Percentiles rank a stretch among this genome's conserved stretches.
These are phyloP conservation scores for Hylyphantes graminicola DNA, from an alignment of 1,140 invertebrate genomes.

Conservation along the genomic window DNA sequence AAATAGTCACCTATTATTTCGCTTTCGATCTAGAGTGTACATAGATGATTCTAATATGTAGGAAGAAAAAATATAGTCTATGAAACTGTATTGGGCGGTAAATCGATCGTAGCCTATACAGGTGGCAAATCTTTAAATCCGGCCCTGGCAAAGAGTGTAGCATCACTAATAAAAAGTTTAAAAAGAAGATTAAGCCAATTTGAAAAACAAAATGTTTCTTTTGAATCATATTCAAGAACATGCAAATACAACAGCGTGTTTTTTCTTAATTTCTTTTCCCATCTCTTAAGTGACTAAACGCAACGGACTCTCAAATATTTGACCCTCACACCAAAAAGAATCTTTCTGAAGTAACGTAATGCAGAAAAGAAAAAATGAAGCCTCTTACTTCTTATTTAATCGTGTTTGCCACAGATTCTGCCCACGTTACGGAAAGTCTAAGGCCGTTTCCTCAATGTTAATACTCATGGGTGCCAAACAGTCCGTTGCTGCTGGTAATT, in stretches of 20 bases:
- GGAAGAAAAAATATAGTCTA: no score
- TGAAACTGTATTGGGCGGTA: no score
- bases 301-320: slow-evolving; percentile 20
- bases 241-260: neutral
- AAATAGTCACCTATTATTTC: no score
- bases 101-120: no score
- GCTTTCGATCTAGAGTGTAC: no score
- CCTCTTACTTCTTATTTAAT: slow-evolving; percentile 15
- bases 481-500: no score
- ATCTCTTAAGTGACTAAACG: neutral
- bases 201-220: no score
- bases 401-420: slow-evolving; percentile 14
- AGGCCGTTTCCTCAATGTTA: no score
- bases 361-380: neutral
- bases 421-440: neutral
- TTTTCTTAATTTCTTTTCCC: neutral
- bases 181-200: neutral
- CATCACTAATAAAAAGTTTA: neutral
- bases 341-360: slow-evolving; percentile 7
- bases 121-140: no score
- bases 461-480: no score
- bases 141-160: neutral
- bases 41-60: no score
- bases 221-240: no score
- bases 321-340: slow-evolving; percentile 14